Percentiles rank a stretch among this genome's conserved stretches.
phyloP scores from a whole-genome alignment of 2,888 invertebrate genomes.

The Hypomecis atomaria region DNA sequence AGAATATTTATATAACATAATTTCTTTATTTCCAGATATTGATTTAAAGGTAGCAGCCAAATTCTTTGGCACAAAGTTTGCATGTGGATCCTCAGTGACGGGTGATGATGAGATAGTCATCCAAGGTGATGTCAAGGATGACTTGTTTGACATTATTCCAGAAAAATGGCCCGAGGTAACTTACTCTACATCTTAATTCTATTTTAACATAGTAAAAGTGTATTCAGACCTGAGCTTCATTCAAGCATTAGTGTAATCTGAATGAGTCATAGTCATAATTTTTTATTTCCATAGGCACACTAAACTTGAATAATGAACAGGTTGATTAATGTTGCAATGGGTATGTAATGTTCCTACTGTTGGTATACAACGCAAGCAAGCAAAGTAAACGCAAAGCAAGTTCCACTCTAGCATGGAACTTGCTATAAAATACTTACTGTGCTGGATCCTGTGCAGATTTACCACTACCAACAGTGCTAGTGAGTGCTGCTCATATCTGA shows the following conservation, averaged over 20 bases:
- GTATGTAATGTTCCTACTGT: too few relatives aligned
- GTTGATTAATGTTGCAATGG: too few relatives aligned
- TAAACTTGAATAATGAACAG: too few relatives aligned
- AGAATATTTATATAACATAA: not conserved
- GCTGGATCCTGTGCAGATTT: too few relatives aligned
- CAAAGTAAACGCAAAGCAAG: too few relatives aligned
- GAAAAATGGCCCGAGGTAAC: slow-evolving; percentile 98
- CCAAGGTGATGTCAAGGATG: slow-evolving; percentile 99
- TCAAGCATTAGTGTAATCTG: not conserved
- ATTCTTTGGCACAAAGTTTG: slow-evolving; percentile 98
- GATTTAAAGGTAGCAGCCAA: slow-evolving; percentile 99
- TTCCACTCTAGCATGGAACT: too few relatives aligned
- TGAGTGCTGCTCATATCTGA: too few relatives aligned
- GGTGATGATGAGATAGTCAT: slow-evolving; percentile 99
- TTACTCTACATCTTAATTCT: not conserved
- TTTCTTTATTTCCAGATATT: slow-evolving; percentile 88
- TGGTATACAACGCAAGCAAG: too few relatives aligned
- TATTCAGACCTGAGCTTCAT: not conserved
- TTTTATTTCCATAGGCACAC: too few relatives aligned
- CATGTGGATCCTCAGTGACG: slow-evolving; percentile 99
- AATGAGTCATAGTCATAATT: not conserved
- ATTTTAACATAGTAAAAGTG: not conserved
- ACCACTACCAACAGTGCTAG: too few relatives aligned
- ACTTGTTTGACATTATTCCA: slow-evolving; percentile 98
- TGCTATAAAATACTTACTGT: too few relatives aligned